Conservation (phyloP, 2,113 vertebrate species). For the Halcyon senegalensis region DNA sequence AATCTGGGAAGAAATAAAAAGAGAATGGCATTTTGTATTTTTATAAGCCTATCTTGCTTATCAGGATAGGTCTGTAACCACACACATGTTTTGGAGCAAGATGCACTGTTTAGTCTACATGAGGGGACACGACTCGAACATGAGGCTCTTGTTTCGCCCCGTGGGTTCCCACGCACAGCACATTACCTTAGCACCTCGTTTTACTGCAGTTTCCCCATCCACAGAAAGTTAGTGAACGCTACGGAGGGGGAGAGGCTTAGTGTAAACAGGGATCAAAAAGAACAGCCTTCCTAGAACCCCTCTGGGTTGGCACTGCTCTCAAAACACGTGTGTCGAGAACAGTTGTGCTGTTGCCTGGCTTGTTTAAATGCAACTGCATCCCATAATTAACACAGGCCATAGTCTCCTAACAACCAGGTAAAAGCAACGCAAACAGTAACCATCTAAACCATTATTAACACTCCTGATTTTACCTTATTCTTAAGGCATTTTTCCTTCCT, state of each 20-base stretch:
- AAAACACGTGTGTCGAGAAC: neutral
- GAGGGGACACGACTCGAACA: neutral
- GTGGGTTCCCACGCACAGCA: neutral
- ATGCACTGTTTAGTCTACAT: neutral
- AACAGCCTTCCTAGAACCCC: neutral
- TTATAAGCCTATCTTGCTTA: neutral
- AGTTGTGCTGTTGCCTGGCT: neutral
- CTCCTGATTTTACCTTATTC: neutral
- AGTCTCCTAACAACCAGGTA: neutral
- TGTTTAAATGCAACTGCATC: neutral
- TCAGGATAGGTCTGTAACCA: neutral
- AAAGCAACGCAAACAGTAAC: neutral
- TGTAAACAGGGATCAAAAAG: fast-evolving
- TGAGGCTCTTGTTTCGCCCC: neutral
- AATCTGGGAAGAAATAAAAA: fast-evolving
- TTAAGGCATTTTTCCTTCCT: neutral
- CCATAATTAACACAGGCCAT: neutral
- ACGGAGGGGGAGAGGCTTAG: neutral
- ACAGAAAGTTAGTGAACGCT: neutral
- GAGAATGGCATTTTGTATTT: neutral
- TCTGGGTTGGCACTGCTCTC: neutral
- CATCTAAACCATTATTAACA: neutral
- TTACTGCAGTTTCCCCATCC: neutral
- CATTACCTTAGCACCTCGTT: neutral
- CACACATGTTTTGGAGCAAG: fast-evolving